Conservation (phyloP, 2,797 vertebrate genomes). For the Lepus townsendii region DNA sequence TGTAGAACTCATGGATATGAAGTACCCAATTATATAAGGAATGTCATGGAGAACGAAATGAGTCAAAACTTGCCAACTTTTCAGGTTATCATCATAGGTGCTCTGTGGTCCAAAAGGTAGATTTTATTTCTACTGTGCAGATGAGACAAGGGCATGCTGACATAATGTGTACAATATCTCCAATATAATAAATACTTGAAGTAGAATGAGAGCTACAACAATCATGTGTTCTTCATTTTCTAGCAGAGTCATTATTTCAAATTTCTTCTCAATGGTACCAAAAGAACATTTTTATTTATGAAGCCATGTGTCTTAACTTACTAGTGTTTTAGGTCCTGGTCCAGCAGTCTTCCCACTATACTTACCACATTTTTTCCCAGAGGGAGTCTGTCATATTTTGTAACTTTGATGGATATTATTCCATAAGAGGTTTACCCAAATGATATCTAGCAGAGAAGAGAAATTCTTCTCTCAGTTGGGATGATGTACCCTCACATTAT, state of each 20-base stretch:
- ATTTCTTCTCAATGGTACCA: constrained; percentile 51
- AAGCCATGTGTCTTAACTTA: constrained; percentile 62
- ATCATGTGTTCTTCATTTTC: constrained; percentile 59
- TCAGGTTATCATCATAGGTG: background rate
- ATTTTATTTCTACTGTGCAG: background rate
- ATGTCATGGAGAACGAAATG: background rate
- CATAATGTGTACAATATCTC: background rate
- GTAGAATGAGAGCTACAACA: background rate
- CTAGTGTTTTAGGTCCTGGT: constrained; percentile 15
- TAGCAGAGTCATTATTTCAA: constrained; percentile 6
- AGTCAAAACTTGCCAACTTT: background rate
- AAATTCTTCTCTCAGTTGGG: constrained; percentile 53
- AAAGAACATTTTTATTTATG: constrained; percentile 60
- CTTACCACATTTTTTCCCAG: constrained; percentile 40
- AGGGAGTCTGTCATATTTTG: constrained; percentile 36
- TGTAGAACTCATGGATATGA: background rate
- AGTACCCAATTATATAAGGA: background rate
- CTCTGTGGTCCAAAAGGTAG: background rate
- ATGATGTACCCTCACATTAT: constrained; percentile 43
- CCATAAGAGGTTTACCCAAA: background rate
- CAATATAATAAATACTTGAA: background rate
- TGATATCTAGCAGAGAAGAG: constrained; percentile 27
- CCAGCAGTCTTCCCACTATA: background rate
- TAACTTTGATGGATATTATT: constrained; percentile 56
- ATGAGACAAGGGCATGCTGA: background rate